Percentiles rank a stretch among this genome's conserved stretches.
phyloP scores from a whole-genome alignment of 1,140 invertebrate species.

The Zaprionus nigranus region DNA sequence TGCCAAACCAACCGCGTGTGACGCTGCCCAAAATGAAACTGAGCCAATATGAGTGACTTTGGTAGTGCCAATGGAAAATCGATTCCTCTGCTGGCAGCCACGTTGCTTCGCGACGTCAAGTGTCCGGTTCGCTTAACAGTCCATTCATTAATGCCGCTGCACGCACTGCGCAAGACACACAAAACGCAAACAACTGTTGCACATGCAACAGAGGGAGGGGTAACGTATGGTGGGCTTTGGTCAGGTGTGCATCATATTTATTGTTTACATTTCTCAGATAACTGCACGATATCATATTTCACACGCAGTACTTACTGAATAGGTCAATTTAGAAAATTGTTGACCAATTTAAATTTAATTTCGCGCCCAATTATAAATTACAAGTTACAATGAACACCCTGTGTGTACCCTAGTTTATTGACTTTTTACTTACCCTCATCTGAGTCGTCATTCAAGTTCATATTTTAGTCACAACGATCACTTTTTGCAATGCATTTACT shows the following conservation, averaged over 20 bases:
- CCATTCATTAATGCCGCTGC: slow-evolving; percentile 63
- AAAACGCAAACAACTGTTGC: slow-evolving; percentile 69
- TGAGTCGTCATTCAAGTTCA: slow-evolving; percentile 58
- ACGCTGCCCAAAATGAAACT: slow-evolving; percentile 54
- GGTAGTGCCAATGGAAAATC: slow-evolving; percentile 59
- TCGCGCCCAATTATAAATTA: slow-evolving; percentile 14
- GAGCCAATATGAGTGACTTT: slow-evolving; percentile 20
- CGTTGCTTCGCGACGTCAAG: slow-evolving; percentile 23
- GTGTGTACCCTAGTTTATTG: slow-evolving; percentile 19
- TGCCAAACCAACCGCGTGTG: slow-evolving; percentile 38
- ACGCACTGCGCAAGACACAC: slow-evolving; percentile 72
- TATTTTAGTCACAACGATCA: slow-evolving; percentile 30
- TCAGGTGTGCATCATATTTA: not conserved
- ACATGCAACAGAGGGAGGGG: slow-evolving; percentile 17
- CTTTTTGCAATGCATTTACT: slow-evolving; percentile 1
- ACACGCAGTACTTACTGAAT: slow-evolving; percentile 20
- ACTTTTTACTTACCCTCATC: slow-evolving; percentile 68
- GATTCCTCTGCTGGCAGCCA: slow-evolving; percentile 34
- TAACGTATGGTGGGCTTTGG: not conserved
- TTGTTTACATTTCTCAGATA: slow-evolving; percentile 11
- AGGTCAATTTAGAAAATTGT: not conserved
- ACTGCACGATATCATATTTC: slow-evolving; percentile 8
- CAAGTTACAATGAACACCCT: slow-evolving; percentile 28
- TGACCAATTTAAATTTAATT: slow-evolving; percentile 31
- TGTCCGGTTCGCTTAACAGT: slow-evolving; percentile 42